phyloP scores from a whole-genome alignment of 2,113 vertebrate species.

The Illadopsis cleaveri region DNA sequence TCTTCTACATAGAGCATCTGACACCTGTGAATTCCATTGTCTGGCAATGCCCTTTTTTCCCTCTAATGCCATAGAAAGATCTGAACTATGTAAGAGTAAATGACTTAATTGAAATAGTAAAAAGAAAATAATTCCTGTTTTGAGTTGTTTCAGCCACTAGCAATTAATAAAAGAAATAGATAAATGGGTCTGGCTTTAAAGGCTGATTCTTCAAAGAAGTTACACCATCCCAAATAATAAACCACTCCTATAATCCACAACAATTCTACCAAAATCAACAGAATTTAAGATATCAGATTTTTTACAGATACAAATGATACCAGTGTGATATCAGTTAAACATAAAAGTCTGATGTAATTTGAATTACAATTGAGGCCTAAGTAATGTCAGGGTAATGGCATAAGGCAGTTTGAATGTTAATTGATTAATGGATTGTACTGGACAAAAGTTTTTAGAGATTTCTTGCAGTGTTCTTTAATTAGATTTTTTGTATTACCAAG shows the following conservation, averaged over 20 bases:
- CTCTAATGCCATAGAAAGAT: not conserved
- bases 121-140: not conserved
- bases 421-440: not conserved
- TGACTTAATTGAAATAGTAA: not conserved
- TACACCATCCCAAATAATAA: not conserved
- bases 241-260: not conserved
- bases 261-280: not conserved
- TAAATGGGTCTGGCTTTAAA: not conserved
- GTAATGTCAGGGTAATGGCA: not conserved
- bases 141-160: accelerated
- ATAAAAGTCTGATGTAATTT: not conserved
- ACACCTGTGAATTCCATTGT: not conserved
- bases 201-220: not conserved
- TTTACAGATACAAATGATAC: not conserved
- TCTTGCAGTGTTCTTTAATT: not conserved
- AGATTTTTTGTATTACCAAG: not conserved
- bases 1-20: accelerated
- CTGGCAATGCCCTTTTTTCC: not conserved
- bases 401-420: not conserved
- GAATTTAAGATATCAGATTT: not conserved
- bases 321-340: not conserved
- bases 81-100: not conserved
- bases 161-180: not conserved
- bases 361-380: not conserved
- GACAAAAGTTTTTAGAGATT: not conserved